Evolutionary conservation across 2,113 vertebrate genomes (phyloP), one percentile per base, ranked within the genome.

Genomic region (Mugil cephalus): DNA sequence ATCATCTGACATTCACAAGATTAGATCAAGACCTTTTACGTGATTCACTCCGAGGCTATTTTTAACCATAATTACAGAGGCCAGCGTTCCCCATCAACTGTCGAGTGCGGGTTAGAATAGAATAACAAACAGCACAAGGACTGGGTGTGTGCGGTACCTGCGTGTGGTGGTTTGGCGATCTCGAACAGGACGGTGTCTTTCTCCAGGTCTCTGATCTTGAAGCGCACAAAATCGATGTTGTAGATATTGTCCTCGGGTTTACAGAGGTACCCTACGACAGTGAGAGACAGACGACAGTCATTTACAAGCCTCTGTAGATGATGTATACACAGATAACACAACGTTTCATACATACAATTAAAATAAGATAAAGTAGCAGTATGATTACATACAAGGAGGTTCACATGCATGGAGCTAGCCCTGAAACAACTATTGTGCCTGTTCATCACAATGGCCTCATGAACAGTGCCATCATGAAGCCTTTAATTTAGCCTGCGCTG

Each of bases 181-280:
- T 98, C 97, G 92, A 98, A 98, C 8, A 98, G 92, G 74, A 97
- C 95, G 0, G 96, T 96, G 70, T 95, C 93, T 0, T 95, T 96
- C 88, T 98, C 97, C 86, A 98, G 90, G 87, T 98, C 97, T 74
- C 97, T 93, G 82, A 98, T 98, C 91, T 97, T 98, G 88, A 98
- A 98, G 67, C 96, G 95, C 7, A 96, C 96, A 83, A 98, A 98
- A 80, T 98, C 96, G 24, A 98, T 96, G 70, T 95, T 95, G 76
- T 95, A 98, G 83, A 98, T 77, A 30, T 98, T 98, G 87, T 97
- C 97, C 71, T 98, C 96, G 0, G 96, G 96, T 87, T 94, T 96
- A 86, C 96, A 98, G 46, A 98, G 92, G 83, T 98, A 98, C 78
- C 94, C 97, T 98, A 51, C 38, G 73, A 55, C 35, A 36, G 55